Evolutionary conservation across 2,888 invertebrate genomes (phyloP), one percentile per base, ranked within the genome.

Genomic region (Parelbella ahira): DNA sequence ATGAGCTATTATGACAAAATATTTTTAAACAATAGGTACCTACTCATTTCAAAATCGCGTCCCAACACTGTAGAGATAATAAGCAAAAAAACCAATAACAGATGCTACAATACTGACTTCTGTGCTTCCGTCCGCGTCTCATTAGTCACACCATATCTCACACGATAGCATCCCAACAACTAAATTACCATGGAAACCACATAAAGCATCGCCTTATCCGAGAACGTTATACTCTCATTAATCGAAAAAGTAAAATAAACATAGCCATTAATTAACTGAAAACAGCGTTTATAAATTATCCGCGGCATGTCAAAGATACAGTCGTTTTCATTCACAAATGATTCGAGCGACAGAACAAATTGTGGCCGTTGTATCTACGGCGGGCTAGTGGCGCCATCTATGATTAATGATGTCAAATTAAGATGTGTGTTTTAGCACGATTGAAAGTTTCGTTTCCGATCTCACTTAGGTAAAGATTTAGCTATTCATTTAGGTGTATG

Each of bases 311-410:
- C 49, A 33, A 41, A 49, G 68, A 73, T 75, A 74, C 60, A 67
- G 63, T 58, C 60, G n/a, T n/a, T n/a, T n/a, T 47, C 71, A 72
- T 78, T 77, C 71, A 78, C 74, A 75, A 75, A 79, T 79, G 73
- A 78, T 78, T 78, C 61, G 72, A 74, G 72, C 74, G 7, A 19
- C 15, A n/a, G 9, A n/a, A 38, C 38, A 24, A 24, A 37, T 37
- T 8, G 3, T 23, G 23, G 7, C 8, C 8, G 8, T 15, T 15
- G n/a, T 13, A n/a, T 1, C n/a, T n/a, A n/a, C n/a, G n/a, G n/a
- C n/a, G n/a, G n/a, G n/a, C n/a, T n/a, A n/a, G n/a, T n/a, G n/a
- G n/a, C n/a, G n/a, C n/a, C n/a, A n/a, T n/a, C n/a, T n/a, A n/a
- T n/a, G n/a, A n/a, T n/a, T n/a, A n/a, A n/a, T n/a, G n/a, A n/a